phyloP scores from a whole-genome alignment of 2,113 vertebrate species.

The Pavo muticus region DNA sequence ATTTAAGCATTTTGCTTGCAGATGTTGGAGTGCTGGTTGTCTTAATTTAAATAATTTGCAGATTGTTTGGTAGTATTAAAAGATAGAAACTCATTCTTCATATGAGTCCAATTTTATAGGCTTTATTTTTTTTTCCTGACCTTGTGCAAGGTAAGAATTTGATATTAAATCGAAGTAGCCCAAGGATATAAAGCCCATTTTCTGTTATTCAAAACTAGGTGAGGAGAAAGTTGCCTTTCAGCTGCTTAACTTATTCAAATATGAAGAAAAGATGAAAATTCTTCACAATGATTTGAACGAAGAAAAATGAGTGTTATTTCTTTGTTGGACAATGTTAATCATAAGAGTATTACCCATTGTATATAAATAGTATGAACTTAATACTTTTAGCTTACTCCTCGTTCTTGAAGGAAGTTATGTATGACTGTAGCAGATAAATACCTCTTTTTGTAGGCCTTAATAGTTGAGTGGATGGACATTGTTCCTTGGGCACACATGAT shows the following conservation, averaged over 20 bases:
- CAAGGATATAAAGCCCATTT: constrained; percentile 33
- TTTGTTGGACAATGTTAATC: not conserved
- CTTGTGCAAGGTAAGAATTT: constrained; percentile 76
- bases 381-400: not conserved
- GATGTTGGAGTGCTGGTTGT: constrained; percentile 86
- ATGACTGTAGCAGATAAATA: not conserved
- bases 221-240: constrained; percentile 10
- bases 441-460: not conserved
- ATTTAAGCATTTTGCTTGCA: constrained; percentile 84
- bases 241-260: constrained; percentile 34
- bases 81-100: constrained; percentile 85
- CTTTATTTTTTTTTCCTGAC: constrained; percentile 61
- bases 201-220: constrained; percentile 48
- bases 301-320: not conserved
- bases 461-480: no score
- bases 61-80: constrained; percentile 84
- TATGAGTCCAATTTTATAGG: constrained; percentile 85
- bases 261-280: constrained; percentile 2
- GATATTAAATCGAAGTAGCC: constrained; percentile 49
- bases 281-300: not conserved
- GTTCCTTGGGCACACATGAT: not conserved
- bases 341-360: not conserved
- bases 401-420: not conserved
- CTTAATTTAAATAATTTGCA: constrained; percentile 92
- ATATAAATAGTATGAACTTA: not conserved